Evolutionary conservation across 1,140 invertebrate genomes (phyloP), one percentile per base, ranked within the genome.

Genomic region (Bombus ignitus): DNA sequence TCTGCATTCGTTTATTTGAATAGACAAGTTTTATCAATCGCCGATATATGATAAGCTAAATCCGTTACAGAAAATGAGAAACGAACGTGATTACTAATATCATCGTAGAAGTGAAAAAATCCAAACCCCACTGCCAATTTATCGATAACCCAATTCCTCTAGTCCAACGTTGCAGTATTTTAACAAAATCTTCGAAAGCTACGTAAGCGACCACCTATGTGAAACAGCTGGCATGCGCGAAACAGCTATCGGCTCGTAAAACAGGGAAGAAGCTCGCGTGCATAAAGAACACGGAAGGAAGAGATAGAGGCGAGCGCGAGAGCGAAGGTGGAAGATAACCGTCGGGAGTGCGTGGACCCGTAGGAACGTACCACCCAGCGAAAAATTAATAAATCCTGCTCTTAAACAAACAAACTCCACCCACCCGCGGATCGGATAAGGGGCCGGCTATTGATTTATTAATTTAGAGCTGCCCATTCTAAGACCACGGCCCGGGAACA

Each of bases 381-480:
- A 92, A 95, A 94, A 94, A 94, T 94, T 95, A 94, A 95, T 94
- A 94, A 95, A 95, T 94, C 93, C 93, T 93, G 92, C 94, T 94
- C 94, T 95, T 95, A 94, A 95, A 94, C 94, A 95, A 94, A 95
- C 94, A 94, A 94, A 94, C 94, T 95, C 94, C 94, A 95, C 94
- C 94, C 92, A 95, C 93, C 71, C 91, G 92, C 91, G 91, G 92
- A 95, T 95, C 94, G 94, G 94, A 95, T 95, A 95, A 95, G 94
- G 87, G 91, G 83, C 88, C 82, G 89, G 90, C 92, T 92, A 94
- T 95, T 95, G 94, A 95, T 95, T 95, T 94, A 95, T 95, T 95
- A 95, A 95, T 95, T 95, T 95, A 94, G 93, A 95, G 94, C 94
- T 95, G 94, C 93, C 94, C 94, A 95, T 95, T 95, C 94, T 94